Conservation (phyloP, 1,140 invertebrate genomes). For the Nasonia giraulti region DNA sequence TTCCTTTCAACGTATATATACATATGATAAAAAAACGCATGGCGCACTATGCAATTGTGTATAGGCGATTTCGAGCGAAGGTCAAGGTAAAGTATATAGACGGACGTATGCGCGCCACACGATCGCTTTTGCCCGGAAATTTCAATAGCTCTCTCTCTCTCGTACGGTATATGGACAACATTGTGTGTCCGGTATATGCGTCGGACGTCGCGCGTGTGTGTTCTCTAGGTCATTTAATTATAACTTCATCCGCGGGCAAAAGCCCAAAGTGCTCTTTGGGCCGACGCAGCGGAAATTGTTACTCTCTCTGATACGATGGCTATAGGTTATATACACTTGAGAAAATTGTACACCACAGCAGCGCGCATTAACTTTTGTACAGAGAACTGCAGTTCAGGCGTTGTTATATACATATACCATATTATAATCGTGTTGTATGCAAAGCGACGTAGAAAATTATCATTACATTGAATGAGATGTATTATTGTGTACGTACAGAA, state of each 20-base stretch:
- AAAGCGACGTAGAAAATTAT: too few species aligned
- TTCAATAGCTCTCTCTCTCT: background rate
- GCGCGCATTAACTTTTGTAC: background rate
- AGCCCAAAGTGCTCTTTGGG: background rate
- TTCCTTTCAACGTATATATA: slow-evolving; percentile 32
- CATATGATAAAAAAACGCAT: background rate
- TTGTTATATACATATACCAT: background rate
- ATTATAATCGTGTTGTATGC: too few species aligned
- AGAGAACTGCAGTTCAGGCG: background rate
- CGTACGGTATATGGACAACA: background rate
- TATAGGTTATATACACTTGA: background rate
- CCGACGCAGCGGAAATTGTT: background rate
- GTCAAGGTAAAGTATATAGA: background rate
- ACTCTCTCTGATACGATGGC: background rate
- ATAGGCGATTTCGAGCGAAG: slow-evolving; percentile 24
- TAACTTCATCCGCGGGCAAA: background rate
- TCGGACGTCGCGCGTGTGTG: background rate
- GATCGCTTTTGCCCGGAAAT: background rate
- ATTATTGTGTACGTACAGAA: too few species aligned
- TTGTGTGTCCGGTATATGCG: background rate
- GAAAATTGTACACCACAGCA: background rate
- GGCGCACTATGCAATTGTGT: slow-evolving; percentile 43
- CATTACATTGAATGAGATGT: too few species aligned
- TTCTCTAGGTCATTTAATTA: slow-evolving; percentile 22
- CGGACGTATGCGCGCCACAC: background rate